These are phyloP conservation scores for Tetraodon nigroviridis DNA, from an alignment of 2,113 vertebrate genomes.

Conservation along the genomic window DNA sequence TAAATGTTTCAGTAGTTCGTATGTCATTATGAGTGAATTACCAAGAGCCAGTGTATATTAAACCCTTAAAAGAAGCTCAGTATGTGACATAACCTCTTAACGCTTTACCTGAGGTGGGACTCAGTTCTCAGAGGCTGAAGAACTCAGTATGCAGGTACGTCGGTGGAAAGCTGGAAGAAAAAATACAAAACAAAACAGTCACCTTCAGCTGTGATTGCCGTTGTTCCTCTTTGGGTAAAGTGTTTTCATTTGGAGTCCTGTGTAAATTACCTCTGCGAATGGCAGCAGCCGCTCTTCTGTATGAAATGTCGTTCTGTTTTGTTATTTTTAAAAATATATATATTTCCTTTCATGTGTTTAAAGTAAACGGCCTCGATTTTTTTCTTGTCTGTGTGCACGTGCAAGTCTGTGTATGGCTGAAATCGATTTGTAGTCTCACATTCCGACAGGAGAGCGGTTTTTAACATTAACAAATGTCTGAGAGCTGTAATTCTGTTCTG, in stretches of 20 bases:
- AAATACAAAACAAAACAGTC: background rate
- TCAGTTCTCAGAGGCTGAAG: background rate
- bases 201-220: slow-evolving; percentile 14
- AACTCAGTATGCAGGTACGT: slow-evolving; percentile 2
- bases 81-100: slow-evolving; percentile 61
- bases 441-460: too few species aligned
- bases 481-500: too few species aligned
- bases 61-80: slow-evolving; percentile 69
- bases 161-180: background rate
- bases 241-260: slow-evolving; percentile 70
- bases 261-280: slow-evolving; percentile 93
- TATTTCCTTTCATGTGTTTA: slow-evolving; percentile 99
- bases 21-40: slow-evolving; percentile 65
- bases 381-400: background rate
- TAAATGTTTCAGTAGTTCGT: slow-evolving; percentile 73
- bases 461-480: too few species aligned
- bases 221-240: slow-evolving; percentile 52
- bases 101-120: slow-evolving; percentile 51
- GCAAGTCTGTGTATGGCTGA: background rate
- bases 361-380: slow-evolving; percentile 68
- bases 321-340: slow-evolving; percentile 88
- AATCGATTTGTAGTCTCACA: too few species aligned
- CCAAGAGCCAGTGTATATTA: slow-evolving; percentile 71
- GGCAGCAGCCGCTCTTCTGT: slow-evolving; percentile 85
- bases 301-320: slow-evolving; percentile 76